Evolutionary conservation across 2,888 invertebrate species (phyloP), one percentile per base, ranked within the genome.

Genomic region (Cinara cedri): DNA sequence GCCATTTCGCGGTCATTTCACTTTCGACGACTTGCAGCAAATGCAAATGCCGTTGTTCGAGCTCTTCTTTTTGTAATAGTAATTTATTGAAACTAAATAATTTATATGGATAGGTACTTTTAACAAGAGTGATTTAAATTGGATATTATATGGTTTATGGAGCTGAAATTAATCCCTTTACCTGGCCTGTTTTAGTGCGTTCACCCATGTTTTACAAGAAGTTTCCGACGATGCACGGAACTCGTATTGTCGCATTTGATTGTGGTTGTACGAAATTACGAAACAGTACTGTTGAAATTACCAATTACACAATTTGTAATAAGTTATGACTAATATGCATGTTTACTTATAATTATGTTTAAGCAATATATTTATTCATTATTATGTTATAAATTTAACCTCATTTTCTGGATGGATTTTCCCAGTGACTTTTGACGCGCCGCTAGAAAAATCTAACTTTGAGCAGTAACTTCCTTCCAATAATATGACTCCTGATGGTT

Each of bases 31-130:
- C 94, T 86, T 93, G 92, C 81, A 96, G 89, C 70, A 96, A 88
- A 85, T 96, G 96, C 66, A 95, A 88, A 86, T 96, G 95, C 86
- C 96, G 95, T 87, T 96, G 95, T 84, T 96, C 95, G 84, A 96
- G 86, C 86, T 96, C 95, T 85, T 96, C 95, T 85, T 95, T 95
- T 86, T 95, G 94, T 72, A 94, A 90, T 49, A 94, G 87, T 76
- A 95, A 87, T 87, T 95, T 95, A 88, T 94, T 95, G 88, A 95
- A 96, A 85, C 96, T 96, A 87, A 46, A 26, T 6, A 54, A 54
- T n/a, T 21, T 21, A 21, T 21, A 21, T n/a, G 6, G 6, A 34
- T 55, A 8, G 10, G n/a, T n/a, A n/a, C n/a, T n/a, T n/a, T 55
- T 55, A 21, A 11, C 1, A 11, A 16, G 51, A 24, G 9, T 16